phyloP scores from a whole-genome alignment of 2,797 vertebrate species.

The Caiman crocodilus region DNA sequence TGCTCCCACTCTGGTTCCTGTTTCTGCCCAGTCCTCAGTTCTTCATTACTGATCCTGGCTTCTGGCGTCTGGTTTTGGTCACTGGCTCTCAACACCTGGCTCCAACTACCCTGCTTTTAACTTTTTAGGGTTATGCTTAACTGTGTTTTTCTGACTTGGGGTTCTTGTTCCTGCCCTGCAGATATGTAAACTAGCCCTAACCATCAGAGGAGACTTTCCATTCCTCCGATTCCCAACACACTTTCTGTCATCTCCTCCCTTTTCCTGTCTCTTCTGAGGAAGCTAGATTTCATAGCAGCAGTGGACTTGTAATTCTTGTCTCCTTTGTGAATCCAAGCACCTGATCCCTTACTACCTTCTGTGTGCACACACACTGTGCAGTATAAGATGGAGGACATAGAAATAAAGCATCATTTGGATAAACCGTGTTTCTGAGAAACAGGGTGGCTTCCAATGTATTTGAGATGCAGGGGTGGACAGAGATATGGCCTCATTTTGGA shows the following conservation, averaged over 20 bases:
- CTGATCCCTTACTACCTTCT: neutral
- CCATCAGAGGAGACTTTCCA: too few species aligned
- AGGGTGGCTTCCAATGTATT: neutral
- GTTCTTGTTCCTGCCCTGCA: too few species aligned
- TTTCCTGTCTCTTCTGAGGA: neutral
- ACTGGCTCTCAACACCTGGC: too few species aligned
- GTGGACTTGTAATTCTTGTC: neutral
- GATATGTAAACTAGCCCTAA: too few species aligned
- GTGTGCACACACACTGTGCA: fast-evolving
- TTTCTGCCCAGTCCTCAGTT: too few species aligned
- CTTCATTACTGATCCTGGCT: too few species aligned
- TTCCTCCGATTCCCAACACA: neutral
- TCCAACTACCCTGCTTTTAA: too few species aligned
- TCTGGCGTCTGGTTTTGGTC: too few species aligned
- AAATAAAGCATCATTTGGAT: neutral
- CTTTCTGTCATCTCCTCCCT: neutral
- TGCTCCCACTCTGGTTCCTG: too few species aligned
- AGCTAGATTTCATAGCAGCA: neutral
- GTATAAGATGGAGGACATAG: neutral
- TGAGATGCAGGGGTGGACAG: neutral
- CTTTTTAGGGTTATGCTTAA: too few species aligned
- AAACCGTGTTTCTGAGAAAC: neutral
- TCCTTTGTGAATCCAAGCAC: neutral
- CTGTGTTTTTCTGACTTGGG: too few species aligned
- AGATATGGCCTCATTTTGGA: neutral